Evolutionary conservation across 2,888 invertebrate genomes (phyloP), one percentile per base, ranked within the genome.

Genomic region (Euzophera pinguis): DNA sequence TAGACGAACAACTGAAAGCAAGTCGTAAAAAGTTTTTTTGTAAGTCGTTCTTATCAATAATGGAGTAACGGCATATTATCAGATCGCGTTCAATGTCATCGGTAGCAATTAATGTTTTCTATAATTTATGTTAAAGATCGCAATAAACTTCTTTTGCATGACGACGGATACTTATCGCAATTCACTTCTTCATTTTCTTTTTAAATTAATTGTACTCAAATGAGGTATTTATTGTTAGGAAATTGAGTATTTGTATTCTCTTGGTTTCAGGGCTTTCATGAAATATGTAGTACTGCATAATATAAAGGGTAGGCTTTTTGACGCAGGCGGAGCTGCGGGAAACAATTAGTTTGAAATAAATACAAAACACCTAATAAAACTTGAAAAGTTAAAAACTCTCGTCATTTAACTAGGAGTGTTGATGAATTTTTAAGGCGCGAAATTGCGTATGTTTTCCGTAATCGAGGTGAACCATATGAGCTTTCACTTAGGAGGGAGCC

Each of bases 21-120:
- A 69, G 64, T 75, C 72, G 70, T 80, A 76, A 80, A 78, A 81
- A 71, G 64, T 65, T 75, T 75, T 71, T 82, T 72, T 72, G 70
- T 64, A 67, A 66, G 65, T 67, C 67, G 63, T 65, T 61, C 60
- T 66, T 73, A 70, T 74, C 67, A 69, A 63, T 64, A 63, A 68
- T 67, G 61, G 61, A 66, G 66, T 67, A 71, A 64, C 67, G 63
- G 65, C 64, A 63, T 55, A 60, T 52, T 56, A 54, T 61, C 48
- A 55, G 56, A 57, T 59, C 53, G 53, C 52, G 52, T 53, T 42
- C n/a, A 47, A 39, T 37, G 10, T 47, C 47, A 47, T 35, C 41
- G 48, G 49, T 37, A 29, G 35, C 48, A 48, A 22, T 48, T 22
- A 48, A 47, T 17, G 37, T 22, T 38, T 12, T n/a, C 22, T 48